Conservation (phyloP, 2,797 vertebrate genomes). For the Hapalemur alaotrensis region DNA sequence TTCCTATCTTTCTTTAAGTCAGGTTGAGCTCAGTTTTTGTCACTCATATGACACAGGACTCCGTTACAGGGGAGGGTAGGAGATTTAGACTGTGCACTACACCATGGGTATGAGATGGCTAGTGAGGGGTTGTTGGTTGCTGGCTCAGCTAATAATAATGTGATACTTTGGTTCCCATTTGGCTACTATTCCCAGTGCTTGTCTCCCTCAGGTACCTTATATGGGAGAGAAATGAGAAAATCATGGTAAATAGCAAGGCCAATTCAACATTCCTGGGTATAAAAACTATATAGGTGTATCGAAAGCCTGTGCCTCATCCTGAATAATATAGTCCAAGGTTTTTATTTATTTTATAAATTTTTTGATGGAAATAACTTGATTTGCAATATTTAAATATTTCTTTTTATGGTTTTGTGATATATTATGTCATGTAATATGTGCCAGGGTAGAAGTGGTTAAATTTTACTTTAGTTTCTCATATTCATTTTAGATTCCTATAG, state of each 20-base stretch:
- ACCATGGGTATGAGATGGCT: too few relatives aligned
- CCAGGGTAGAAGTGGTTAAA: background rate
- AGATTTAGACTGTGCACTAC: background rate
- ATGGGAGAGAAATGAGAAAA: background rate
- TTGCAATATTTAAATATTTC: background rate
- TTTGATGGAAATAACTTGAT: background rate
- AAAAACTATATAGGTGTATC: background rate
- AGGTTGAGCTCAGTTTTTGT: background rate
- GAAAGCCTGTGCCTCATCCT: background rate
- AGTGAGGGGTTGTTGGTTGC: background rate
- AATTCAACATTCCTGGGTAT: background rate
- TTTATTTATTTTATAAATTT: background rate
- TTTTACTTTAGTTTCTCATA: background rate
- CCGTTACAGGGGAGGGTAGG: background rate
- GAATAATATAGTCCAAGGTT: background rate
- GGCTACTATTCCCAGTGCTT: background rate
- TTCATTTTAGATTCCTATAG: background rate
- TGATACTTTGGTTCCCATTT: background rate
- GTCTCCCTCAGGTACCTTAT: background rate
- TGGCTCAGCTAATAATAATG: background rate
- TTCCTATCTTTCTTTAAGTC: background rate
- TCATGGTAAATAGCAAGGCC: background rate
- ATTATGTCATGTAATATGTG: background rate
- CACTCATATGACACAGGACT: background rate
- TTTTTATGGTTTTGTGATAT: background rate